Conservation (phyloP, 1,140 invertebrate species). For the Teleogryllus occipitalis region DNA sequence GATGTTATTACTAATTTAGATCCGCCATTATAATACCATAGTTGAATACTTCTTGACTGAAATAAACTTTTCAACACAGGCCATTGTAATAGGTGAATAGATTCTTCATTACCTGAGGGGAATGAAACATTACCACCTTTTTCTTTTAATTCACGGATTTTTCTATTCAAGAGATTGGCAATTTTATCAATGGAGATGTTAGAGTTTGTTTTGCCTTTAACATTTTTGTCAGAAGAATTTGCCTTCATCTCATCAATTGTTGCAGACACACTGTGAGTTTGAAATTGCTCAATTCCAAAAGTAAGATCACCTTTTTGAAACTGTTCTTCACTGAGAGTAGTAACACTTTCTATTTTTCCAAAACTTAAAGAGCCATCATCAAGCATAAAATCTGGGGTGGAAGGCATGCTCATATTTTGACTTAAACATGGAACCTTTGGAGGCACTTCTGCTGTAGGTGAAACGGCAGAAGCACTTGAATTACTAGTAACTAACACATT, state of each 20-base stretch:
- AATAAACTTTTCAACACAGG: neutral
- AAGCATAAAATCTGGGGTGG: neutral
- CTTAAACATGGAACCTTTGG: neutral
- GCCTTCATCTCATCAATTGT: neutral
- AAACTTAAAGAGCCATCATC: neutral
- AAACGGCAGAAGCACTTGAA: neutral
- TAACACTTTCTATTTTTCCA: constrained; percentile 15
- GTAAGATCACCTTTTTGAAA: constrained; percentile 12
- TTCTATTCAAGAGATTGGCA: neutral
- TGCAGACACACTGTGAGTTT: neutral
- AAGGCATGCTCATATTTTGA: neutral
- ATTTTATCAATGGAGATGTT: neutral
- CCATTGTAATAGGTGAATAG: neutral
- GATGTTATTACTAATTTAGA: neutral
- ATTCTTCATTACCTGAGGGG: neutral
- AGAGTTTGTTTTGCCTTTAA: neutral
- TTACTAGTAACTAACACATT: neutral
- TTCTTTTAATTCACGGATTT: neutral
- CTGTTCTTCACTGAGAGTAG: constrained; percentile 13
- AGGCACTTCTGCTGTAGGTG: neutral
- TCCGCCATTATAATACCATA: neutral
- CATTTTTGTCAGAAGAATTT: neutral
- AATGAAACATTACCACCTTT: neutral
- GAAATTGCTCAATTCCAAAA: neutral
- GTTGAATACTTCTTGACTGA: neutral